phyloP scores from a whole-genome alignment of 2,888 invertebrate genomes.

The Lasioglossum malachurum region DNA sequence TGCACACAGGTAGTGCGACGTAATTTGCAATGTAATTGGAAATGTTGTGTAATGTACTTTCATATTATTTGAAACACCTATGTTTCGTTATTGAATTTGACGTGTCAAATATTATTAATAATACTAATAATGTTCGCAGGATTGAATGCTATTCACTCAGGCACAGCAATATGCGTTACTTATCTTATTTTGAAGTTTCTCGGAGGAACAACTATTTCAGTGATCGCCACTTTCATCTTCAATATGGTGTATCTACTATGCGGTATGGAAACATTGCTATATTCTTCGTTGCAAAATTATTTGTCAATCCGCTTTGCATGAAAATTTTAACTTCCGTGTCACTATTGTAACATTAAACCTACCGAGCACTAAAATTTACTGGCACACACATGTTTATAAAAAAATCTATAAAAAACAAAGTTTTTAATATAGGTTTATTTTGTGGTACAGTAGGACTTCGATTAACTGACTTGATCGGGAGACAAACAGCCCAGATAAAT shows the following conservation, averaged over 20 bases:
- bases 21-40: background rate
- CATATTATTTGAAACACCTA: background rate
- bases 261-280: constrained; percentile 84
- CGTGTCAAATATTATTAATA: background rate
- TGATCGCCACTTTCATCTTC: constrained; percentile 91
- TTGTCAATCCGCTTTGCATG: background rate
- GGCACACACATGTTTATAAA: background rate
- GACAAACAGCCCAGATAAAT: no score
- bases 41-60: background rate
- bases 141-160: constrained; percentile 90
- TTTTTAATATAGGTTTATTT: no score
- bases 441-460: no score
- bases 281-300: background rate
- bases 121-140: constrained; percentile 81
- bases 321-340: background rate
- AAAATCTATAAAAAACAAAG: no score
- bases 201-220: constrained; percentile 89
- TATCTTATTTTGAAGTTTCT: constrained; percentile 89
- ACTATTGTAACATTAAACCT: background rate
- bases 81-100: background rate
- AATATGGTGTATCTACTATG: constrained; percentile 92
- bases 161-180: constrained; percentile 90
- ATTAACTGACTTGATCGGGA: no score
- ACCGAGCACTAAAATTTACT: background rate
- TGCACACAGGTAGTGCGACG: background rate